phyloP scores from a whole-genome alignment of 1,140 invertebrate genomes.

The Palaemon carinicauda region DNA sequence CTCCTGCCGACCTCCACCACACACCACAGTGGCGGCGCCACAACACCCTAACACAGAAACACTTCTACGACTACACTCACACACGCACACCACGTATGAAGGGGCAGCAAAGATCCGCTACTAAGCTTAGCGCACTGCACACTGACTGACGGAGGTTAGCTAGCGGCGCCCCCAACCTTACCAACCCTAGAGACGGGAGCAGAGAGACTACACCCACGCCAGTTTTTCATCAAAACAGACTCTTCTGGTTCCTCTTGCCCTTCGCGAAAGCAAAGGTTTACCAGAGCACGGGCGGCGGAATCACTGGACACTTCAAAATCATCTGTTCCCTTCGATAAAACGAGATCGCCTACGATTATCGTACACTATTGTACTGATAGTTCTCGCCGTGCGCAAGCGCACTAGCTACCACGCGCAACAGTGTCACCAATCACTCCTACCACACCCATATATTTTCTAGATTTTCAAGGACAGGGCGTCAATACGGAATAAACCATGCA shows the following conservation, averaged over 20 bases:
- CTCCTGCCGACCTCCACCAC: slow-evolving; percentile 51
- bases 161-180: slow-evolving; percentile 21
- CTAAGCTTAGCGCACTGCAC: slow-evolving; percentile 48
- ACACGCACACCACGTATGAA: slow-evolving; percentile 38
- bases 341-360: slow-evolving; percentile 22
- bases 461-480: not conserved
- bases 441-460: not conserved
- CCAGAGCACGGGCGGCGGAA: too few relatives aligned
- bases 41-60: slow-evolving; percentile 30
- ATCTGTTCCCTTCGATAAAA: too few relatives aligned
- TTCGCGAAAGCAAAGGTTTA: not conserved
- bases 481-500: not conserved
- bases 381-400: slow-evolving; percentile 24
- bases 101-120: slow-evolving; percentile 42
- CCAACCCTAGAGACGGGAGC: not conserved
- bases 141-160: slow-evolving; percentile 49
- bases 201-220: slow-evolving; percentile 23
- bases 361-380: slow-evolving; percentile 3
- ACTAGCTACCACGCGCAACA: slow-evolving; percentile 27
- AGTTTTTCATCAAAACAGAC: not conserved
- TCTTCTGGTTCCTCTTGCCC: not conserved
- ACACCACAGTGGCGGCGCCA: slow-evolving; percentile 46
- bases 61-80: slow-evolving; percentile 36
- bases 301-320: too few relatives aligned
- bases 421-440: not conserved